Evolutionary conservation across 1,140 invertebrate genomes (phyloP).

Genomic region (Rhyzopertha dominica): DNA sequence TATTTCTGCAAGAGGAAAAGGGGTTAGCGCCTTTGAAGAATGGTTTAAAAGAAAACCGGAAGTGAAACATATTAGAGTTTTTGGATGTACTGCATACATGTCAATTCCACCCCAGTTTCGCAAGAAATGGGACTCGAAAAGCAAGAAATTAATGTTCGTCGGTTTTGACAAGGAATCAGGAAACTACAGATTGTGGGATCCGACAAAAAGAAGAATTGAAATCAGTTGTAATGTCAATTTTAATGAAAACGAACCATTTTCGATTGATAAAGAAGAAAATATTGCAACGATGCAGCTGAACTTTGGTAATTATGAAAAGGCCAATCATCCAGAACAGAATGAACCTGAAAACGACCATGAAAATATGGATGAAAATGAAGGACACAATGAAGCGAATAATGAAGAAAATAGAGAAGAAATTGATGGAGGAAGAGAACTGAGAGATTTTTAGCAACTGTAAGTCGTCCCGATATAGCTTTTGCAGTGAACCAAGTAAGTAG

Average conservation of each 20-base stretch:
- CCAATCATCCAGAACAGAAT: no score
- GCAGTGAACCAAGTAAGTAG: background rate
- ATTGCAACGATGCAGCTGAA: no score
- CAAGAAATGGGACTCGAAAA: slow-evolving; percentile 15
- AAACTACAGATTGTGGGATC: slow-evolving; percentile 23
- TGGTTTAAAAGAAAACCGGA: slow-evolving; percentile 18
- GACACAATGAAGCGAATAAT: no score
- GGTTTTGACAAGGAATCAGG: slow-evolving; percentile 16
- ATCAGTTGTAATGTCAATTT: slow-evolving; percentile 34
- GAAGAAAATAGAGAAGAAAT: no score
- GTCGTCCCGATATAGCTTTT: slow-evolving; percentile 2
- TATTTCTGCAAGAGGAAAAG: no score
- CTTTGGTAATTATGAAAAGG: no score
- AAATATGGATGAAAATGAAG: no score
- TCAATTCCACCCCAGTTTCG: slow-evolving; percentile 20
- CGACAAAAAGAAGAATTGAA: slow-evolving; percentile 25
- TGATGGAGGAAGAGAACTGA: no score
- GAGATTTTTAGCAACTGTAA: slow-evolving; percentile 3
- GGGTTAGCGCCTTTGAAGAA: no score
- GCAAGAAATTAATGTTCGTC: slow-evolving; percentile 21
- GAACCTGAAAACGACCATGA: no score
- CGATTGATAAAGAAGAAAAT: slow-evolving; percentile 5
- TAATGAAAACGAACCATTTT: slow-evolving; percentile 21
- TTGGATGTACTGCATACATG: slow-evolving; percentile 33
- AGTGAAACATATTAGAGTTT: slow-evolving; percentile 25